Base-by-base conservation (phyloP, 1,140 invertebrate genomes). In the Pseudomyrmex flavicornis region DNA sequence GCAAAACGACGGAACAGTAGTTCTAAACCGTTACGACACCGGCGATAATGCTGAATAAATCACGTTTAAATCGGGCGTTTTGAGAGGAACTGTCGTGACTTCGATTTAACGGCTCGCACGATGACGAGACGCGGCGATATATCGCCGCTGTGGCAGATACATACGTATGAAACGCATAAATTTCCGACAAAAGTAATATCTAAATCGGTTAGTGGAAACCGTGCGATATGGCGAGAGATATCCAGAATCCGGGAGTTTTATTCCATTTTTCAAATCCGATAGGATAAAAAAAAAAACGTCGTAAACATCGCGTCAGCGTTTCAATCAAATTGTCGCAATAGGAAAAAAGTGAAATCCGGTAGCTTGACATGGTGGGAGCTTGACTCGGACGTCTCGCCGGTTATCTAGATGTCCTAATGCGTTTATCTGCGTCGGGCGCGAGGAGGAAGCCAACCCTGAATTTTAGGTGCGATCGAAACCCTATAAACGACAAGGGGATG, bases 381-480 rank as follows among this genome's bases (percentile, higher is more conserved):
- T 35, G 35, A 70, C 58, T 59, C 50, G 65, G 52, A 70, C 56
- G 77, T 74, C 26, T 74, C 26, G 74, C 35, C 35, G 72, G 86
- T 61, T 61, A 77, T 85, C 82, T 35, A 66, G 59, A 75, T 83
- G 48, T 80, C 74, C 80, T 86, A 88, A 88, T 74, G 69, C 69
- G 74, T 88, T 84, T 87, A 84, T 87, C 85, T 74, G 70, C 35
- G 35, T 54, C 69, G 52, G 17, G 20, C 52, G 17, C 44, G 63
- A 58, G n/a, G 12, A 69, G 73, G 63, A 70, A 35, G 70, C 54
- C 70, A 50, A 58, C 54, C 5, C 10, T 17, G 52, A 63, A 85
- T 87, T 83, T 13, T 54, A 79, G 58, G 15, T 62, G 17, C n/a
- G 15, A 74, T 35, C 52, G 68, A 87, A 84, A 46, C 26, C 61